These are phyloP conservation scores for Pocillopora verrucosa DNA, from an alignment of 64 coral and sea anemone genomes.

Conservation along the genomic window DNA sequence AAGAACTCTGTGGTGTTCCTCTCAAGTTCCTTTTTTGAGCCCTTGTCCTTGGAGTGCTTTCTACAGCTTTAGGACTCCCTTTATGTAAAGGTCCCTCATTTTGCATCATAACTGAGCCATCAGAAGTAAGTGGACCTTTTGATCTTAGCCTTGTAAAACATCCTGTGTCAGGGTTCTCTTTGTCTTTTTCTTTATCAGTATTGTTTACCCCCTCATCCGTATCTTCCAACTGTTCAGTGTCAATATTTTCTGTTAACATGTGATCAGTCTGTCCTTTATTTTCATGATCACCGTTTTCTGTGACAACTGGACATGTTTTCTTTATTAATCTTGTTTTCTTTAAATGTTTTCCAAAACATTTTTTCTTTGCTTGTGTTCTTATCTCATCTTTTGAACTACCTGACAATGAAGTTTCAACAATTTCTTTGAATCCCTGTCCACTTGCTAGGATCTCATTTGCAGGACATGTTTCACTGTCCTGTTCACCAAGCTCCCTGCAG, in stretches of 20 bases:
- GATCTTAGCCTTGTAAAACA: conserved; percentile 14
- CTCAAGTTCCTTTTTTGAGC: conserved; percentile 8
- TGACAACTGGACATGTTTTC: no score
- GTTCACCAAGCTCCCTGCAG: background rate
- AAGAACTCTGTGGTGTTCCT: background rate
- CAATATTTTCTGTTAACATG: background rate
- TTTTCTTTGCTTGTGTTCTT: background rate
- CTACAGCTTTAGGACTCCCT: background rate
- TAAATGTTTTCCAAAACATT: conserved; percentile 24
- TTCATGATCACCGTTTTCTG: background rate
- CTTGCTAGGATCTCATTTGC: background rate
- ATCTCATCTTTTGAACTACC: background rate
- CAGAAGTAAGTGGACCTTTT: background rate
- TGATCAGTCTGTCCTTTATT: background rate
- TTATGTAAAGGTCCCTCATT: background rate
- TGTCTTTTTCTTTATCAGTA: background rate
- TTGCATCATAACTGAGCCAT: background rate
- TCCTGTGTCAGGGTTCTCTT: background rate
- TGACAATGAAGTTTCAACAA: background rate
- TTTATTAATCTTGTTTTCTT: background rate
- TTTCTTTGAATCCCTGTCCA: background rate
- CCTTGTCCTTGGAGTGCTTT: background rate
- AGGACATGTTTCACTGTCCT: background rate
- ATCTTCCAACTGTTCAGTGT: background rate
- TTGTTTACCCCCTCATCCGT: background rate